Evolutionary conservation across 35 echinoderm and acorn worm species (phyloP).

Genomic region (Diadema setosum): DNA sequence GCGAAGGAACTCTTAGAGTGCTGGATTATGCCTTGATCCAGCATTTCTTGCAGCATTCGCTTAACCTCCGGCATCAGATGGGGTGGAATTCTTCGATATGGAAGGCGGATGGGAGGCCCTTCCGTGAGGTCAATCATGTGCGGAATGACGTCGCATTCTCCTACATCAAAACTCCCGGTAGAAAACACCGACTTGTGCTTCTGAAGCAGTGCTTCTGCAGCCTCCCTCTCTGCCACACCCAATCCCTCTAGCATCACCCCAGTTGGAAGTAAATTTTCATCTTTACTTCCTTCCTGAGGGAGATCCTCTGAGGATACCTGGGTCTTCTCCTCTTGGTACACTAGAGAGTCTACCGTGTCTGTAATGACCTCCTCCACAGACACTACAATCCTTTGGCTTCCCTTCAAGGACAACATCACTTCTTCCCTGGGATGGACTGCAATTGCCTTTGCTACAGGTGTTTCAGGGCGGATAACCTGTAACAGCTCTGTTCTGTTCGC

Average conservation of each 20-base stretch:
- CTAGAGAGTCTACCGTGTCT: no score
- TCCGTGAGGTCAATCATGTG: not conserved
- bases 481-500: not conserved
- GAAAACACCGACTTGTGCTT: conserved; percentile 7
- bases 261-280: not conserved
- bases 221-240: not conserved
- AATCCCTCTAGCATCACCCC: not conserved
- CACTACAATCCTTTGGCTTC: not conserved
- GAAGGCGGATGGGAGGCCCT: not conserved
- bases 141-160: conserved; percentile 6
- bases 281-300: no score
- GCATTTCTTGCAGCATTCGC: not conserved
- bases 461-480: not conserved
- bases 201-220: not conserved
- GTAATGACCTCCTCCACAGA: not conserved
- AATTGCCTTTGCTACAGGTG: not conserved
- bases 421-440: not conserved
- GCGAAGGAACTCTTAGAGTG: not conserved
- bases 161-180: conserved; percentile 5
- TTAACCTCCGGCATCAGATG: not conserved
- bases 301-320: no score
- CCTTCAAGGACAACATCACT: not conserved
- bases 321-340: no score
- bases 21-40: conserved; percentile 2
- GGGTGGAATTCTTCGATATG: not conserved